Evolutionary conservation across 1,140 invertebrate genomes (phyloP).

Genomic region (Psilanteris sp.): DNA sequence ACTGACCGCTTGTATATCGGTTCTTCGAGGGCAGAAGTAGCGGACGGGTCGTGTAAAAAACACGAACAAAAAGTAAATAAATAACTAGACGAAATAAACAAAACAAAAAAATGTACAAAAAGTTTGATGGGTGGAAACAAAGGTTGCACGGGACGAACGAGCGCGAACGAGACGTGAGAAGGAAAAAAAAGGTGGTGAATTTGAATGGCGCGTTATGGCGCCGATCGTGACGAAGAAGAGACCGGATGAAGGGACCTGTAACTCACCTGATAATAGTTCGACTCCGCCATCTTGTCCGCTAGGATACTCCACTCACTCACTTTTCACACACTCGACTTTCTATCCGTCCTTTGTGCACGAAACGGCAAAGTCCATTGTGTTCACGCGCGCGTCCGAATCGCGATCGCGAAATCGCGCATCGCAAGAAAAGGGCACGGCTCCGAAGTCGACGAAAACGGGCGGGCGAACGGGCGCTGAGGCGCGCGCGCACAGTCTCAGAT

Average conservation of each 20-base stretch:
- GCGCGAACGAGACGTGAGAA: not conserved
- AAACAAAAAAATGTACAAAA: too few species aligned
- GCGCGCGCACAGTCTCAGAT: too few species aligned
- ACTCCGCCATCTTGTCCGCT: slow-evolving; percentile 82
- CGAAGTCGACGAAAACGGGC: not conserved
- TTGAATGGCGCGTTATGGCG: slow-evolving; percentile 40
- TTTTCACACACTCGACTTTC: slow-evolving; percentile 70
- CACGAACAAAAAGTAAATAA: too few species aligned
- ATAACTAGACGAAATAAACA: too few species aligned
- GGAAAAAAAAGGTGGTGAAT: slow-evolving; percentile 14
- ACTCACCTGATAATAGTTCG: slow-evolving; percentile 83
- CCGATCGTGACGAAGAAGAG: slow-evolving; percentile 53
- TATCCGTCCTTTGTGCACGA: slow-evolving; percentile 74
- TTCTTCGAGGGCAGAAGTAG: too few species aligned
- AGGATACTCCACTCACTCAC: slow-evolving; percentile 57
- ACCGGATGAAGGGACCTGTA: slow-evolving; percentile 64
- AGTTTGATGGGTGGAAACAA: not conserved
- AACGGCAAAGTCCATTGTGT: slow-evolving; percentile 68
- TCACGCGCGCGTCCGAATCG: slow-evolving; percentile 31
- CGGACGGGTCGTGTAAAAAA: too few species aligned
- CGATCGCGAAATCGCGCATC: slow-evolving; percentile 16
- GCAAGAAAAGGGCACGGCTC: slow-evolving; percentile 5
- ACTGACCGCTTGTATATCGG: too few species aligned
- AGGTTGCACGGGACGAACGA: too few species aligned
- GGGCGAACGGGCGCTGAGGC: too few species aligned